phyloP scores from a whole-genome alignment of 2,888 invertebrate genomes.

The Scelioninae gen. 1 region DNA sequence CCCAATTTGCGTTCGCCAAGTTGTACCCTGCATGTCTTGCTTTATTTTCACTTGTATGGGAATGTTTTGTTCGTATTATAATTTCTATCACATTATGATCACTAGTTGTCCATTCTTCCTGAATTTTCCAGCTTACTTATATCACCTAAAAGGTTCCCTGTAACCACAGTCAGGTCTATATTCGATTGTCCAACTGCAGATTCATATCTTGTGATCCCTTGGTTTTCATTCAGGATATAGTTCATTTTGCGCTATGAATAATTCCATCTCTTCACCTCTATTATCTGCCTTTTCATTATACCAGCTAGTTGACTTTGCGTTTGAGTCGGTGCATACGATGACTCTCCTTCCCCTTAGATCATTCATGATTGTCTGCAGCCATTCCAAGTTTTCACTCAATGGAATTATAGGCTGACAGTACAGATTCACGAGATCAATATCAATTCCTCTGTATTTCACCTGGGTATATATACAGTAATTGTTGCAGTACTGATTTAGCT shows the following conservation, averaged over 20 bases:
- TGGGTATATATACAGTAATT: too few relatives aligned
- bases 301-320: too few relatives aligned
- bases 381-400: too few relatives aligned
- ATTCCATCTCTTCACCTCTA: not conserved
- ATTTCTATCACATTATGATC: constrained; percentile 52
- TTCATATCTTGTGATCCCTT: not conserved
- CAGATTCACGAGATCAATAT: too few relatives aligned
- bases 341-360: too few relatives aligned
- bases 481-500: not conserved
- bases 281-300: not conserved
- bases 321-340: too few relatives aligned
- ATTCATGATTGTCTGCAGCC: too few relatives aligned
- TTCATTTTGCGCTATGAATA: not conserved
- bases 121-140: constrained; percentile 13
- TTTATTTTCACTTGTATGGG: not conserved
- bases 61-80: not conserved
- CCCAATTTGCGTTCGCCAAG: constrained; percentile 37
- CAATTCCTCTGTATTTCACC: too few relatives aligned
- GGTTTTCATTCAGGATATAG: not conserved
- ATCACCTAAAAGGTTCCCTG: constrained; percentile 7
- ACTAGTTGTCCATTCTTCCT: constrained; percentile 16
- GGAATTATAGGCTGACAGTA: too few relatives aligned
- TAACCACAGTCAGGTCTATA: constrained; percentile 37
- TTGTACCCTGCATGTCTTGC: not conserved
- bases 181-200: constrained; percentile 14